Evolutionary conservation across 2,113 vertebrate species (phyloP).

Genomic region (Rhodinocichla rosea): DNA sequence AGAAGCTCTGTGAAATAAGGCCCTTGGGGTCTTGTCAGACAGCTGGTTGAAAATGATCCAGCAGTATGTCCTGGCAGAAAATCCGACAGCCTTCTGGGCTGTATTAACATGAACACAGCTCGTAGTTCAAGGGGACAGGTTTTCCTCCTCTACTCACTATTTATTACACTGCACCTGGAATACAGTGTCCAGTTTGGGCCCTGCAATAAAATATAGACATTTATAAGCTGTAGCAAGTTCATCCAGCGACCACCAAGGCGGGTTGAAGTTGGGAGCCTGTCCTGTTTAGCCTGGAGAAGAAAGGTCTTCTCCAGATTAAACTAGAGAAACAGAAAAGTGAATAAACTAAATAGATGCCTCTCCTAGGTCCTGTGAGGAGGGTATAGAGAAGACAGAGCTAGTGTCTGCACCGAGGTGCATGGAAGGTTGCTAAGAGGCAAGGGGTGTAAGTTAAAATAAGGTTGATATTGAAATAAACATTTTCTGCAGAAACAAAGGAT

Average conservation of each 20-base stretch:
- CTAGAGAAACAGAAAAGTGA: neutral
- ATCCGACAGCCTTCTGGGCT: neutral
- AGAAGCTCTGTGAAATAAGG: neutral
- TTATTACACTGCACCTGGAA: neutral
- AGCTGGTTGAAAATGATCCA: neutral
- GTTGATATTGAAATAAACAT: neutral
- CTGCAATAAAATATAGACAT: neutral
- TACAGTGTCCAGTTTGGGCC: neutral
- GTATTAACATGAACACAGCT: neutral
- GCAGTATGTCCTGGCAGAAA: neutral
- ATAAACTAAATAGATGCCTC: neutral
- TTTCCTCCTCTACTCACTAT: neutral
- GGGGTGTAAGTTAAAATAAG: neutral
- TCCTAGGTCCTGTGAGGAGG: neutral
- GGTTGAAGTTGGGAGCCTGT: neutral
- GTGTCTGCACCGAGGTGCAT: neutral
- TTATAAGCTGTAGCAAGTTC: neutral
- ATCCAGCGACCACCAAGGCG: neutral
- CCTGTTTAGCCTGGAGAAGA: neutral
- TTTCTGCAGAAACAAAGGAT: neutral
- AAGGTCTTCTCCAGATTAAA: neutral
- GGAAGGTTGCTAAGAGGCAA: neutral
- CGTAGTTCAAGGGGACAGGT: neutral
- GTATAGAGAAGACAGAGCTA: neutral
- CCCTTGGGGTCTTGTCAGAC: neutral